These are phyloP conservation scores for Asobara japonica DNA, from an alignment of 1,140 invertebrate genomes.

Conservation along the genomic window DNA sequence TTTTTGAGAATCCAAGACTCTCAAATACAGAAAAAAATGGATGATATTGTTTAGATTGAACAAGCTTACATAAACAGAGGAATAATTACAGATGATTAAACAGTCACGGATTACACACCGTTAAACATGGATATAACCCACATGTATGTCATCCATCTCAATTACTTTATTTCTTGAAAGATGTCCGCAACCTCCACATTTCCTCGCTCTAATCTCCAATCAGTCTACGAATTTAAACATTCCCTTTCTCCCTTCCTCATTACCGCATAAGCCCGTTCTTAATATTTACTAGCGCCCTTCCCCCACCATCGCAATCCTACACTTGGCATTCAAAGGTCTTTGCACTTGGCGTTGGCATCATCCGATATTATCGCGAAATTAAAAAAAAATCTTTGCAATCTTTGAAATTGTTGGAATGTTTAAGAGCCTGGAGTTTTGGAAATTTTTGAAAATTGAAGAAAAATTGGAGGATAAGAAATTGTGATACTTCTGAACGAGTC, in stretches of 20 bases:
- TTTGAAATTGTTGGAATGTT: too few relatives aligned
- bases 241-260: background rate
- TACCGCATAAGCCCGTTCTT: background rate
- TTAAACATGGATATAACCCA: background rate
- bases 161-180: background rate
- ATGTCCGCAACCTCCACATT: background rate
- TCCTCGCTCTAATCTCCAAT: background rate
- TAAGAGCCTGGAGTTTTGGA: too few relatives aligned
- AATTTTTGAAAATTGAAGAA: too few relatives aligned
- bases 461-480: too few relatives aligned
- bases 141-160: background rate
- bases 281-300: constrained; percentile 7
- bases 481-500: too few relatives aligned
- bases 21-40: too few relatives aligned
- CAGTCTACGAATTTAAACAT: constrained; percentile 9
- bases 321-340: constrained; percentile 10
- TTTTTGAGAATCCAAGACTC: too few relatives aligned
- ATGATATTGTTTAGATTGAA: too few relatives aligned
- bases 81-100: too few relatives aligned
- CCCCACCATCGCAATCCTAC: background rate
- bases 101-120: too few relatives aligned
- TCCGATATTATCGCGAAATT: background rate
- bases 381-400: too few relatives aligned
- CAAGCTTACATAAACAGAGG: too few relatives aligned
- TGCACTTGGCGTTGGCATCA: background rate